Base-by-base conservation (phyloP, 1,140 invertebrate species). In the Limonius californicus region DNA sequence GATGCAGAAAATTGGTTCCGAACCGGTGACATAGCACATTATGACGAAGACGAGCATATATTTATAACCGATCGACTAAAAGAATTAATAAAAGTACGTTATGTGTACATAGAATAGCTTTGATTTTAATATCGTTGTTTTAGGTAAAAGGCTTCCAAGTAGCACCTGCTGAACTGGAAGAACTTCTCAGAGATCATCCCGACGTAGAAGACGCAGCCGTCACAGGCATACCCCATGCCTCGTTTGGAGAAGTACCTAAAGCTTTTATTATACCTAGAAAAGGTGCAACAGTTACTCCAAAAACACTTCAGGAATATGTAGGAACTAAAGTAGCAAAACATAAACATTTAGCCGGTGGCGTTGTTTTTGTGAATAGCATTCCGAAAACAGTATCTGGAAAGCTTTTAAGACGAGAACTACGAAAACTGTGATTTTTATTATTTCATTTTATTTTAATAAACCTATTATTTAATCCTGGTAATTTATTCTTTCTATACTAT, bases 111-210 rank as follows among this genome's bases (percentile, higher is more conserved):
- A 45, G n/a, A 12, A 45, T 45, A n/a, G 14, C n/a, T 6, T 15
- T 45, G n/a, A n/a, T n/a, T 6, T 45, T 15, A 45, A 45, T 2
- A 4, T 27, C 23, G 2, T 45, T 4, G 2, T 93, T 94, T 59
- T 94, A 94, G 81, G 90, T 92, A 45, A 89, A 88, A 75, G 88
- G 86, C 18, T 82, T 84, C 47, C 84, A 94, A 87, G 94, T 97
- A 7, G 82, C 92, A 1, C 94, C 94, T 9, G 90, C 93, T 0
- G 92, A 95, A 76, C 71, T 97, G 30, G 94, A 97, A 79, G 88
- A 84, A 14, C 66, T 95, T n/a, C 71, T 97, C 12, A 79, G 90
- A 56, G 82, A 81, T 27, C 89, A 94, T 77, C 87, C 89, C 0
- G 84, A 84, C 47, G 78, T 97, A 0, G 69, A 77, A 3, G 94